These are phyloP conservation scores for Amiota mariae DNA, from an alignment of 2,888 invertebrate species.

Conservation along the genomic window DNA sequence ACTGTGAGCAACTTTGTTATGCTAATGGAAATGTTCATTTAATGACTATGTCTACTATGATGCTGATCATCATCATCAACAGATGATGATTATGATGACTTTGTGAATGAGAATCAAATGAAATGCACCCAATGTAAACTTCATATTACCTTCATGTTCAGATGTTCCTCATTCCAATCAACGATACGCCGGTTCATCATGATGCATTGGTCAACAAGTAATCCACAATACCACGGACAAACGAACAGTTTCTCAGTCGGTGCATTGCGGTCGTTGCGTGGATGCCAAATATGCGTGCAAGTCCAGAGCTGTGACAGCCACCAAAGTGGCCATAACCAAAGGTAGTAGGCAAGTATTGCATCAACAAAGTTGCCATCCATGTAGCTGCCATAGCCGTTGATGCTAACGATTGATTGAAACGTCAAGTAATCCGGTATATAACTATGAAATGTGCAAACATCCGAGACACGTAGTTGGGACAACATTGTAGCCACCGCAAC, in stretches of 20 bases:
- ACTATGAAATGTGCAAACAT: conserved; percentile 80
- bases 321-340: conserved; percentile 88
- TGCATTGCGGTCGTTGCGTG: conserved; percentile 87
- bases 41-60: neutral
- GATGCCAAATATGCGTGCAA: conserved; percentile 88
- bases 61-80: neutral
- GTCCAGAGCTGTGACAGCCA: conserved; percentile 90
- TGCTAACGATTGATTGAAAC: conserved; percentile 81
- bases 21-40: neutral
- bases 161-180: conserved; percentile 75
- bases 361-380: conserved; percentile 75
- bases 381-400: conserved; percentile 21
- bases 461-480: conserved; percentile 78
- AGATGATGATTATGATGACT: conserved; percentile 4
- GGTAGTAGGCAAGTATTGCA: conserved; percentile 78
- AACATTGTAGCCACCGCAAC: conserved; percentile 81
- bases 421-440: conserved; percentile 88
- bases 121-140: neutral
- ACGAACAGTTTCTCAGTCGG: conserved; percentile 89
- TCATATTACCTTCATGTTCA: conserved; percentile 73
- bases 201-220: conserved; percentile 88
- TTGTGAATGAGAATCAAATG: conserved; percentile 10
- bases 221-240: conserved; percentile 87
- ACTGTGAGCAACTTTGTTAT: conserved; percentile 2
- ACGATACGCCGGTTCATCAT: conserved; percentile 86